phyloP scores from a whole-genome alignment of 2,888 invertebrate genomes.

The Mesorhabditis sp. region DNA sequence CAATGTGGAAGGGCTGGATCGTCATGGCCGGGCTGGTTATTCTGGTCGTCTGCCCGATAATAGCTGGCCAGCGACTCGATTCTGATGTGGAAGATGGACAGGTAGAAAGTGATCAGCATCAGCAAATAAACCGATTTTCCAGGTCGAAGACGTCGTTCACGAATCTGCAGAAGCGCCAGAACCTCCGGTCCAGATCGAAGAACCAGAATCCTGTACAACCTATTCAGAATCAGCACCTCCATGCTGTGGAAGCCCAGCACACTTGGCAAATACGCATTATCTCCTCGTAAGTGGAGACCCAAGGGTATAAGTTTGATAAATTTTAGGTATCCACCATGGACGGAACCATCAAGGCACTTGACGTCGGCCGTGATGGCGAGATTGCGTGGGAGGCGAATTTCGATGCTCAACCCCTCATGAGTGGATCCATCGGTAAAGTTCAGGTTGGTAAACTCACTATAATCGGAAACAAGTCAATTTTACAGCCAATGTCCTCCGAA shows the following conservation, averaged over 20 bases:
- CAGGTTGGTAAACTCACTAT: slow-evolving; percentile 13
- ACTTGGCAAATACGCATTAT: slow-evolving; percentile 12
- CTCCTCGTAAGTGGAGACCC: slow-evolving; percentile 12
- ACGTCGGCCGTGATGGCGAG: slow-evolving; percentile 21
- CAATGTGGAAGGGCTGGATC: too few species aligned
- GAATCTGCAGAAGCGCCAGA: too few species aligned
- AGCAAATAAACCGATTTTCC: too few species aligned
- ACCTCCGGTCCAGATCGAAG: too few species aligned
- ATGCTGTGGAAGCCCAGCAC: slow-evolving; percentile 11
- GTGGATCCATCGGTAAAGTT: slow-evolving; percentile 25
- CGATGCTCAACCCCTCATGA: slow-evolving; percentile 22
- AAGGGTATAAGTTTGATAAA: background rate
- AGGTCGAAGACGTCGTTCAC: too few species aligned
- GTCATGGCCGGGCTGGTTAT: too few species aligned
- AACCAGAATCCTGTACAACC: too few species aligned
- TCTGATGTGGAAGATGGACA: too few species aligned
- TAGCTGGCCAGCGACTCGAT: too few species aligned
- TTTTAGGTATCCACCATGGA: slow-evolving; percentile 35
- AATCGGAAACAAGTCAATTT: background rate
- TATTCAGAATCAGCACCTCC: slow-evolving; percentile 5
- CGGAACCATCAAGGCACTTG: slow-evolving; percentile 35
- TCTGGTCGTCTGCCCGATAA: too few species aligned
- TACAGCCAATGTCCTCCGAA: slow-evolving; percentile 20
- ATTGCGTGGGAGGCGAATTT: slow-evolving; percentile 24
- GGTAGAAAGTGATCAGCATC: too few species aligned